Base-by-base conservation (phyloP, 2,888 invertebrate genomes). In the Falcaria lacertinaria region DNA sequence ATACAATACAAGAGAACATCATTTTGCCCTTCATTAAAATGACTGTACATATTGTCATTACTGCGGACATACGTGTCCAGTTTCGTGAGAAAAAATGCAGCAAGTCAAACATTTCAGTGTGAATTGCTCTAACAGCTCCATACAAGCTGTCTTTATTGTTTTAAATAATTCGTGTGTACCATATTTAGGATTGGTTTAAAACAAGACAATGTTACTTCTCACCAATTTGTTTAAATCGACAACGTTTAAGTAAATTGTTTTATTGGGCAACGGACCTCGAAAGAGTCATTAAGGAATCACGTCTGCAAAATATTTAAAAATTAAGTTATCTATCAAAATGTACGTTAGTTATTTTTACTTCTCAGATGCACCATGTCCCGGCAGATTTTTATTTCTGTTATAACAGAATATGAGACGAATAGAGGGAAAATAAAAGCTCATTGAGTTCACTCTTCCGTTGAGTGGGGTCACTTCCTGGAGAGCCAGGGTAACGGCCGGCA, bases 381-480 rank as follows among this genome's bases (percentile, higher is more conserved):
- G 48, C 44, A n/a, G n/a, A n/a, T n/a, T 37, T 16, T 52, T 52
- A 55, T 54, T 43, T 47, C 45, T 54, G 41, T 15, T 41, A n/a
- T n/a, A 54, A 54, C 28, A 28, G 44, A 56, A 54, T 57, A 57
- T 57, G 52, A 57, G 52, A 50, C 52, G 54, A 51, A 40, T 32
- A 40, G 54, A 44, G 51, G 57, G 61, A 70, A 74, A 72, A 74
- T 69, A 68, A 74, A 74, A 68, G 72, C 65, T 72, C 72, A 74
- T 73, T 75, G 70, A 69, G 74, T 75, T 71, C 75, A 70, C 62
- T 77, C 70, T 73, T 71, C 70, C 75, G 72, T 71, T 68, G 69
- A 79, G 74, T 69, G 70, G 72, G 80, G 78, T 75, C 75, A 80
- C 76, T 83, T 83, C 85, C 83, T 80, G 74, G 64, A 71, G 54